phyloP scores from a whole-genome alignment of 2,113 vertebrate species.

The Zootoca vivipara region DNA sequence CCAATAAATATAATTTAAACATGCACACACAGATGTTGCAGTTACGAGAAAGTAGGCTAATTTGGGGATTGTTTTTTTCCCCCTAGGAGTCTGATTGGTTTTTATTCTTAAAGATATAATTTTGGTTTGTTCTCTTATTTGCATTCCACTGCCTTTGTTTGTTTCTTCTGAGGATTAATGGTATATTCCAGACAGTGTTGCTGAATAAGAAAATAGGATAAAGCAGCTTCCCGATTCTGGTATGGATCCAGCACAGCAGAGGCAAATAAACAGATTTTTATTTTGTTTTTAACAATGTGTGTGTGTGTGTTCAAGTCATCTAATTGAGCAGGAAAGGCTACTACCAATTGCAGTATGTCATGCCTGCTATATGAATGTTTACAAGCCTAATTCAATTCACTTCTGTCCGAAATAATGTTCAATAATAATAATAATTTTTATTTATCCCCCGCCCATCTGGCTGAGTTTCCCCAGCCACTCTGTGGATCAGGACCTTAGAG shows the following conservation, averaged over 20 bases:
- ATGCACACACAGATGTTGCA: too few relatives aligned
- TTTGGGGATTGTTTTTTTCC: neutral
- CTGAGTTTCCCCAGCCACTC: neutral
- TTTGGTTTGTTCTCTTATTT: neutral
- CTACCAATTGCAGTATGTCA: neutral
- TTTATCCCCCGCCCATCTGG: too few relatives aligned
- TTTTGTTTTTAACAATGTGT: too few relatives aligned
- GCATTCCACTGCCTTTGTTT: neutral
- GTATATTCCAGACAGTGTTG: neutral
- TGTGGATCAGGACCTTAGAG: neutral
- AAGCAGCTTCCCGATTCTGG: neutral
- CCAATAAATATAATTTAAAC: too few relatives aligned
- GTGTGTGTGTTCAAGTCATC: neutral
- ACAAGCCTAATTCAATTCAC: neutral
- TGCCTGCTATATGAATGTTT: neutral
- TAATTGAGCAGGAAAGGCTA: neutral
- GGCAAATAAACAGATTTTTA: neutral
- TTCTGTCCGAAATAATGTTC: neutral
- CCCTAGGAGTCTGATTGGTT: neutral
- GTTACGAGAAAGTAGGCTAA: neutral
- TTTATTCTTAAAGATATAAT: neutral
- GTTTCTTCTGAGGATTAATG: neutral
- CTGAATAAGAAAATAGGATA: neutral
- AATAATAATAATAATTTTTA: too few relatives aligned
- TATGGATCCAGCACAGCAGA: neutral